These are phyloP conservation scores for Caenorhabditis latens DNA, from an alignment of 1,140 invertebrate genomes.

Conservation along the genomic window DNA sequence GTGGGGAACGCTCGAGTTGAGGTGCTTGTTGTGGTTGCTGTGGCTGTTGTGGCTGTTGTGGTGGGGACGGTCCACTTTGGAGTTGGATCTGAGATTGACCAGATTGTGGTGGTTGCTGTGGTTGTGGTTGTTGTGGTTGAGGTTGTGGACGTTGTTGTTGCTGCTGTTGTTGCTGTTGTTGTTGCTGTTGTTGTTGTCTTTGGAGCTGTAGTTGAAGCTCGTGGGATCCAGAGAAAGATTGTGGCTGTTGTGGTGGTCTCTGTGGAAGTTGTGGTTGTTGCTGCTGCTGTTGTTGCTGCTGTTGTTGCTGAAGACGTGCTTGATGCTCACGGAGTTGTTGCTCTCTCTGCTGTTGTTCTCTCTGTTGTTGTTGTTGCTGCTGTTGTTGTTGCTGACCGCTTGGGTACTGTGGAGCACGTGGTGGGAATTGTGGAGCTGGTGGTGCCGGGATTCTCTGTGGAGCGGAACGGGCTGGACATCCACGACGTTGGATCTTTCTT, in stretches of 20 bases:
- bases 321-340: constrained; percentile 56
- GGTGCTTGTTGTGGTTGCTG: constrained; percentile 46
- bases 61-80: constrained; percentile 14
- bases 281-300: constrained; percentile 39
- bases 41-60: constrained; percentile 41
- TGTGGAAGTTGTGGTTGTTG: constrained; percentile 8
- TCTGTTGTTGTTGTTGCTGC: constrained; percentile 27
- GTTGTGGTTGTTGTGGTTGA: not conserved
- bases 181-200: not conserved
- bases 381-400: constrained; percentile 40
- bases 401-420: constrained; percentile 49
- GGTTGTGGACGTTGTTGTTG: not conserved
- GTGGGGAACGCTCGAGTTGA: constrained; percentile 46
- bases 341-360: constrained; percentile 53
- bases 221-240: constrained; percentile 1
- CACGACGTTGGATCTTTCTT: constrained; percentile 68
- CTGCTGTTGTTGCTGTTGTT: not conserved
- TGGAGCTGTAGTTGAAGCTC: not conserved
- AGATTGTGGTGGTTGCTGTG: not conserved
- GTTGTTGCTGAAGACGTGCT: constrained; percentile 44
- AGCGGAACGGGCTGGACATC: constrained; percentile 65
- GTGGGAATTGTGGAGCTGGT: constrained; percentile 57
- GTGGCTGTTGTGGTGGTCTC: constrained; percentile 6
- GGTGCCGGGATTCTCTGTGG: constrained; percentile 57
- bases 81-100: constrained; percentile 44